phyloP scores from a whole-genome alignment of 2,888 invertebrate species.

The Colletes collaris region DNA sequence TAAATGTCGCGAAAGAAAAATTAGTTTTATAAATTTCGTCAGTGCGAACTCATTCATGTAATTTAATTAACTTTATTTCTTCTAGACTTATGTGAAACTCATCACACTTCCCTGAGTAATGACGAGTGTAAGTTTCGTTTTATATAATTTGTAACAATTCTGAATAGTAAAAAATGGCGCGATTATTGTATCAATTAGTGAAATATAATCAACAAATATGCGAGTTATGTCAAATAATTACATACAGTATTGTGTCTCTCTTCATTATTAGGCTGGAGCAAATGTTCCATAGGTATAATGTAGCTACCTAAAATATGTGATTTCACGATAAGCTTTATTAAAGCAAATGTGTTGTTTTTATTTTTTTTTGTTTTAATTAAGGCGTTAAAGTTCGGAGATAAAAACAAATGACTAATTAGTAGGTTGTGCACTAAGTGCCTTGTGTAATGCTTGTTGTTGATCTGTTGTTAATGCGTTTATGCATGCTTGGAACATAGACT shows the following conservation, averaged over 20 bases:
- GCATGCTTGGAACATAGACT: constrained; percentile 92
- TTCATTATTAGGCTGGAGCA: constrained; percentile 70
- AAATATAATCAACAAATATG: constrained; percentile 70
- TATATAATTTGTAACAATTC: constrained; percentile 59
- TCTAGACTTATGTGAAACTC: constrained; percentile 39
- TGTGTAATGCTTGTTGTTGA: constrained; percentile 92
- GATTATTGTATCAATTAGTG: constrained; percentile 49
- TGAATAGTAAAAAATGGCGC: constrained; percentile 52
- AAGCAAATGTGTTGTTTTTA: constrained; percentile 51
- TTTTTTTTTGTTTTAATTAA: constrained; percentile 55
- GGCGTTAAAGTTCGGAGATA: constrained; percentile 63
- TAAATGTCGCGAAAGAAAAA: constrained; percentile 25
- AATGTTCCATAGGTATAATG: constrained; percentile 67
- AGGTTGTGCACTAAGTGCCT: constrained; percentile 85
- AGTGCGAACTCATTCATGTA: constrained; percentile 64
- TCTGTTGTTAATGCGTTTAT: constrained; percentile 90
- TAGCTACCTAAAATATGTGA: constrained; percentile 71
- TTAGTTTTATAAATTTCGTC: constrained; percentile 60
- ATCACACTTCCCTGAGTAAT: constrained; percentile 38
- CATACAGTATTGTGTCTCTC: constrained; percentile 65
- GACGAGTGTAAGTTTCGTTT: constrained; percentile 48
- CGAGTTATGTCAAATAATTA: constrained; percentile 70
- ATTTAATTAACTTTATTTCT: constrained; percentile 44
- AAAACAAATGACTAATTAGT: constrained; percentile 65
- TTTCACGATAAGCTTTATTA: constrained; percentile 57